Evolutionary conservation across 1,140 invertebrate species (phyloP), one percentile per base, ranked within the genome.

Genomic region (Paralvinella palmiformis): DNA sequence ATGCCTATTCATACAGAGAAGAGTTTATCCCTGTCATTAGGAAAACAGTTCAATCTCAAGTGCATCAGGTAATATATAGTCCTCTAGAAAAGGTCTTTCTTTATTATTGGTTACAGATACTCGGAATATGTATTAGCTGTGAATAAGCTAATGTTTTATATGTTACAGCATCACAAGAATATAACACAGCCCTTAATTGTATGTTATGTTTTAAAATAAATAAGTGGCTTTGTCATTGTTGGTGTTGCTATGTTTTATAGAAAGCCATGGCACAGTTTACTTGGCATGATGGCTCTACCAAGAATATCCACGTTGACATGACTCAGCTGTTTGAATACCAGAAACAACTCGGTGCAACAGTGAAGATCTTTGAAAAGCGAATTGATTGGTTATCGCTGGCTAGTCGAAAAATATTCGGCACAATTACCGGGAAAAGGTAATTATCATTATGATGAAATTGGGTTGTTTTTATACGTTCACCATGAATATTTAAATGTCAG

Each of bases 241-340:
- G n/a, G n/a, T n/a, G n/a, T n/a, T n/a, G n/a, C n/a, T n/a, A 10
- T 53, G 27, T 53, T 22, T 64, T 68, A n/a, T 65, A 79, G 74
- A 77, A 75, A 74, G 78, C 78, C 17, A 80, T 82, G 79, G 73
- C 75, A 7, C 79, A 79, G 72, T 80, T 82, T 59, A 61, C 73
- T 17, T 82, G 80, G 80, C 74, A 78, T 69, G 80, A 82, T 71
- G 80, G 80, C 4, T 73, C 79, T 15, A 67, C 74, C 31, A 80
- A 76, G 66, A 82, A 82, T 67, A 71, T 82, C 35, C 80, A 81
- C 62, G 79, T 81, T 17, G 78, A 82, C 65, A 73, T 82, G 73
- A 71, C 75, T 1, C 70, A 75, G 62, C 63, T 82, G 48, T 81
- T 80, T 75, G 79, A 82, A 59, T 82, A 81, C 68, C 80, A 82